Percentiles rank a stretch among this genome's conserved stretches.
phyloP scores from a whole-genome alignment of 2,888 invertebrate genomes.

The Palloptera scutellata region DNA sequence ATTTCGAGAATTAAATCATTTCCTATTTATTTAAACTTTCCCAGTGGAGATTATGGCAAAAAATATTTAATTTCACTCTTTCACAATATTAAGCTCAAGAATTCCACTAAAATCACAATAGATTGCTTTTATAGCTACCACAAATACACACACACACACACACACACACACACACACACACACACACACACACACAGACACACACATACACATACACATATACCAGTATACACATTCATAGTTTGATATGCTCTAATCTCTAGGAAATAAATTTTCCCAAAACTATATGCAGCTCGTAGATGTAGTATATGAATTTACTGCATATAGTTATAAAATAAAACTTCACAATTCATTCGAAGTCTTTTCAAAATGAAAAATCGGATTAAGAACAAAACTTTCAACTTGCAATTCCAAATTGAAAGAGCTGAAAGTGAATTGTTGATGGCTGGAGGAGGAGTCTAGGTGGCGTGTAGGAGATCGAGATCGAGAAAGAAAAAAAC shows the following conservation, averaged over 20 bases:
- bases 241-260: conserved; percentile 2
- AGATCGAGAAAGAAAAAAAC: conserved; percentile 17
- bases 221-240: conserved; percentile 7
- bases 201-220: neutral
- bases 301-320: neutral
- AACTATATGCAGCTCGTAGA: too few relatives aligned
- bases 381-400: conserved; percentile 34
- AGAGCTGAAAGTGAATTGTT: conserved; percentile 24
- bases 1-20: too few relatives aligned
- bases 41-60: too few relatives aligned
- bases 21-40: too few relatives aligned
- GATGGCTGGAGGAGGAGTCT: neutral
- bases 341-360: conserved; percentile 18
- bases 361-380: conserved; percentile 37
- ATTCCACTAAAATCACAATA: too few relatives aligned
- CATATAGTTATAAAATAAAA: neutral
- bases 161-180: neutral
- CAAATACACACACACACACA: neutral
- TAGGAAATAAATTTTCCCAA: neutral
- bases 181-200: neutral
- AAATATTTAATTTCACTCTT: too few relatives aligned
- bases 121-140: too few relatives aligned
- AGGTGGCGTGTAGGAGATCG: neutral
- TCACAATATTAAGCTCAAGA: too few relatives aligned
- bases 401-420: conserved; percentile 26